A percentile compares a stretch with the other conserved stretches of the same genome.
Evolutionary conservation across 2,113 vertebrate genomes (phyloP).

Genomic region (Camelus dromedarius): DNA sequence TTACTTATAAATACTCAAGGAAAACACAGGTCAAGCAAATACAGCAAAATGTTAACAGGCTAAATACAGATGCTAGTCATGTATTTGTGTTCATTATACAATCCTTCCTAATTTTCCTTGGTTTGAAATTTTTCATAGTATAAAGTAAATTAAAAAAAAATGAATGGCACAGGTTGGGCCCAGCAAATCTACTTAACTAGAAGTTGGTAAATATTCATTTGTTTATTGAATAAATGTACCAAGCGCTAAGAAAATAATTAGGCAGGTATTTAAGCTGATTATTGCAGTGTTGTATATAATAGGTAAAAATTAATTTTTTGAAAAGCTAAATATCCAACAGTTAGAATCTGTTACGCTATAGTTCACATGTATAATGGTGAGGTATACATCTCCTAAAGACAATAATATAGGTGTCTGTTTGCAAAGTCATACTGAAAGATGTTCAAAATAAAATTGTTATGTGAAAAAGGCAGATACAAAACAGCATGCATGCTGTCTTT

Average conservation of each 20-base stretch:
- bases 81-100: background rate
- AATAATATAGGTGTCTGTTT: background rate
- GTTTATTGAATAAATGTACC: background rate
- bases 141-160: background rate
- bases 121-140: background rate
- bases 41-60: background rate
- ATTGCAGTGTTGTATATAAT: background rate
- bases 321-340: background rate
- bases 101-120: background rate
- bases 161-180: background rate
- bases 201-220: background rate
- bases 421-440: background rate
- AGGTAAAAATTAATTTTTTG: background rate
- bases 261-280: background rate
- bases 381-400: background rate
- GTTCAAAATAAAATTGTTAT: constrained; percentile 40
- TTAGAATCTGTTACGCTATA: background rate
- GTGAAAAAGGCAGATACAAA: background rate
- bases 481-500: background rate
- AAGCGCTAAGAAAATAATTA: constrained; percentile 24
- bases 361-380: background rate
- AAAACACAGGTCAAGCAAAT: background rate
- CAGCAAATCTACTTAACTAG: background rate
- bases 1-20: background rate
- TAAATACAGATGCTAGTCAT: background rate